phyloP scores from a whole-genome alignment of 2,113 vertebrate species.

The Dipodomys merriami region DNA sequence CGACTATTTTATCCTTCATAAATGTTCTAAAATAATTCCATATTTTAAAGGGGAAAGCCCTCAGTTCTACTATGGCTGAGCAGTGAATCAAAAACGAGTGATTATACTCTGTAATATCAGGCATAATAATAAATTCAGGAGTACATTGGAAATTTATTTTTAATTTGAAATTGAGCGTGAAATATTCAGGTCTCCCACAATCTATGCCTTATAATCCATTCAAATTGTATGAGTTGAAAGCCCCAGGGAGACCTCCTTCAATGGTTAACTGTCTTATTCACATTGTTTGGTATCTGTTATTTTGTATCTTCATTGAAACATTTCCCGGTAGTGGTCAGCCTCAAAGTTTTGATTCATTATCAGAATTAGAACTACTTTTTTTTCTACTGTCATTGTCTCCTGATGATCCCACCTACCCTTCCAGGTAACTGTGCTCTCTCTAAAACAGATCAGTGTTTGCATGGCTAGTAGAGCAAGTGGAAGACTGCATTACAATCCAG shows the following conservation, averaged over 20 bases:
- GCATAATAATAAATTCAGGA: neutral
- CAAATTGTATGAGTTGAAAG: neutral
- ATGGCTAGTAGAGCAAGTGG: neutral
- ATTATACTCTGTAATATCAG: neutral
- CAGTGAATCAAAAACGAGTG: neutral
- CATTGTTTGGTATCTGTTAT: neutral
- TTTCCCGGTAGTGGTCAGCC: too few species aligned
- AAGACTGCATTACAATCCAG: neutral
- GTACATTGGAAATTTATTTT: slow-evolving; percentile 14
- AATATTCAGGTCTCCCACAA: neutral
- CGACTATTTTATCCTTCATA: neutral
- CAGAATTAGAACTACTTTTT: neutral
- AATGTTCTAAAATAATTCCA: slow-evolving; percentile 28
- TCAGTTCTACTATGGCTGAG: slow-evolving; percentile 27
- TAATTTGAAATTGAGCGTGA: slow-evolving; percentile 3
- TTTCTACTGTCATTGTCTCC: neutral
- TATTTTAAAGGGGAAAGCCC: slow-evolving; percentile 5
- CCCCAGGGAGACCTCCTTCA: neutral
- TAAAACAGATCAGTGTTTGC: neutral
- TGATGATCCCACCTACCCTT: neutral
- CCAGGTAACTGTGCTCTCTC: neutral
- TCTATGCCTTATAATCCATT: neutral
- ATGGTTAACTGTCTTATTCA: neutral
- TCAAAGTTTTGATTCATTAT: neutral
- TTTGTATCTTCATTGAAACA: neutral